A percentile compares a stretch with the other conserved stretches of the same genome.
These are phyloP conservation scores for Malurus alboscapulatus DNA, from an alignment of 2,113 vertebrate genomes.

Conservation along the genomic window DNA sequence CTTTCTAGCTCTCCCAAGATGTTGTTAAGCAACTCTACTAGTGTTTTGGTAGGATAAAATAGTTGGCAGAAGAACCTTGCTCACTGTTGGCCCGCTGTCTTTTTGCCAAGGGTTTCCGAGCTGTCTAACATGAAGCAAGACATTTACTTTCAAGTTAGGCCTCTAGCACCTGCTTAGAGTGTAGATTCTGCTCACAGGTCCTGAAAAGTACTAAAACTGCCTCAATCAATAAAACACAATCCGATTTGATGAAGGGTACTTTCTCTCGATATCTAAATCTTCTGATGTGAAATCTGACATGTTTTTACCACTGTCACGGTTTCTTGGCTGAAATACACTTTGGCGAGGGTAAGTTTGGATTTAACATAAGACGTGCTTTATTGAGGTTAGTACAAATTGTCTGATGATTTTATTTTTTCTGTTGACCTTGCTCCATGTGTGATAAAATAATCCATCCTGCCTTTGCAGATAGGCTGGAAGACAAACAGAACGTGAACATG, in stretches of 20 bases:
- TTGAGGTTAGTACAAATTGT: neutral
- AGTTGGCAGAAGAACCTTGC: neutral
- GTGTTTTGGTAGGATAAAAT: neutral
- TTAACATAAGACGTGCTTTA: neutral
- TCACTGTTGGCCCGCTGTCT: neutral
- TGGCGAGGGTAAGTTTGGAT: neutral
- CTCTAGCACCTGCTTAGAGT: neutral
- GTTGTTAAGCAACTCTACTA: neutral
- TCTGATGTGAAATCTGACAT: neutral
- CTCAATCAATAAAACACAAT: neutral
- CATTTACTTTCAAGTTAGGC: neutral
- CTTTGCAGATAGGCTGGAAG: neutral
- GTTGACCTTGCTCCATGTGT: neutral
- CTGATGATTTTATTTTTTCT: neutral
- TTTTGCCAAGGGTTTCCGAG: neutral
- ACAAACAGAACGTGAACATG: accelerated
- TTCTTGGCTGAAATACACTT: neutral
- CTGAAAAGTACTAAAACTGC: neutral
- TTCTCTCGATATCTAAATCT: neutral
- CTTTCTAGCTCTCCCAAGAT: neutral
- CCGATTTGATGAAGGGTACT: neutral
- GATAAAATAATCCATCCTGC: neutral
- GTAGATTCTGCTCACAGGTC: neutral
- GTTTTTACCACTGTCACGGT: neutral
- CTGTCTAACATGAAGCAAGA: neutral